Base-by-base conservation (phyloP, 1,140 invertebrate species). In the Atta texana region DNA sequence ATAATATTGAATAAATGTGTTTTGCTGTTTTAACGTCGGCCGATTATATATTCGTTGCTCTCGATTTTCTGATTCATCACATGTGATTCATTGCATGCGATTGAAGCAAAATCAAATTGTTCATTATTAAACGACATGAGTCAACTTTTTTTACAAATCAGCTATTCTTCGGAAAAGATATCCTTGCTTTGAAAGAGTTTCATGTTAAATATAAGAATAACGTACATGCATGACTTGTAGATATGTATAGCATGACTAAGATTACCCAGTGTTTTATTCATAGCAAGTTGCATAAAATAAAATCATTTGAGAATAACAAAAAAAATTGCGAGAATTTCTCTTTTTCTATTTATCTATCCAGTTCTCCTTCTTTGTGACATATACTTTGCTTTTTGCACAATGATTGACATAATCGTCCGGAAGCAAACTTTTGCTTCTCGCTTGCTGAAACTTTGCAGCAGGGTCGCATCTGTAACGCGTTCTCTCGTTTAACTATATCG, bases 51-150 rank as follows among this genome's bases (percentile, higher is more conserved):
- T 18, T 24, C 16, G n/a, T 31, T 51, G 53, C 21, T 72, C 12
- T 8, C 53, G 28, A 63, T 31, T n/a, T 24, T 84, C 69, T 63
- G 80, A 75, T 74, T 84, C 55, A 75, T 63, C 39, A n/a, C 34
- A 59, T 18, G 12, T 82, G 68, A 82, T 24, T 72, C 68, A 82
- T 31, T 24, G 21, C 24, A 6, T 14, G 31, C 31, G 12, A 61
- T 24, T 82, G n/a, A 49, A 82, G 3, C 63, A 31, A 84, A 84
- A 75, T 71, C 51, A 16, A 39, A 44, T 78, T 12, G 28, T 44
- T 74, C 18, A 14, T 74, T 16, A 61, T 49, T 28, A 61, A 61
- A 61, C 3, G n/a, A 31, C 1, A 51, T 51, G 69, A 82, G 34
- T 34, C 57, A 84, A 61, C 3, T 18, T n/a, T 14, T 61, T 72